Evolutionary conservation across 2,888 invertebrate species (phyloP).

Genomic region (Acanthosepion esculentum): DNA sequence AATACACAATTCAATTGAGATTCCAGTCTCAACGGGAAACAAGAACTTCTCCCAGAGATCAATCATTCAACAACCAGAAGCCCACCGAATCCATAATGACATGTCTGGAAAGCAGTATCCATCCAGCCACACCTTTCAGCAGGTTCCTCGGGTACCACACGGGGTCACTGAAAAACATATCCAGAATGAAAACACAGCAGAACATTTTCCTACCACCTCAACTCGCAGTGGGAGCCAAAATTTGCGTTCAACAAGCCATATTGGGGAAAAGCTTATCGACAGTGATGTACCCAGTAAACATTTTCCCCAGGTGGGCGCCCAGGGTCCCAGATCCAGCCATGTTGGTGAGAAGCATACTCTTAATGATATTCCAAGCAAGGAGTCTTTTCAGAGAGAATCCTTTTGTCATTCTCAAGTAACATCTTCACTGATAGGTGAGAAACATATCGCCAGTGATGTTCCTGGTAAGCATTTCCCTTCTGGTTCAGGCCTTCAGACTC

Average conservation of each 20-base stretch:
- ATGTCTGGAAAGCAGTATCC: not conserved
- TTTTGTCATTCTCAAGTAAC: not conserved
- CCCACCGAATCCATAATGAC: not conserved
- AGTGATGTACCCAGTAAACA: not conserved
- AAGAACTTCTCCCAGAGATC: not conserved
- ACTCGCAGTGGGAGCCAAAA: not conserved
- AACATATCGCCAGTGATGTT: not conserved
- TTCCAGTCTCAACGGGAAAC: not conserved
- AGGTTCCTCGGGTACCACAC: not conserved
- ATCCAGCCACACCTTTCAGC: not conserved
- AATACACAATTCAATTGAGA: not conserved
- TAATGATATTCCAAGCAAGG: not conserved
- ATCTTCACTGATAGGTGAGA: not conserved
- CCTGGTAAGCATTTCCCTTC: not conserved
- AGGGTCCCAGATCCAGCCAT: slow-evolving; percentile 15
- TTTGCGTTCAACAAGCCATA: not conserved
- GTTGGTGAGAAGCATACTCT: not conserved
- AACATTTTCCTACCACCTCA: not conserved
- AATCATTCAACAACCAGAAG: not conserved
- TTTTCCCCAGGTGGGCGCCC: no score
- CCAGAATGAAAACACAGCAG: not conserved
- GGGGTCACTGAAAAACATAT: not conserved
- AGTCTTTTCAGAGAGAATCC: not conserved
- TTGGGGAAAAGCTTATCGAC: not conserved
- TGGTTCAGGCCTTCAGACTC: not conserved